Base-by-base conservation (phyloP, 2,888 invertebrate genomes). In the Drosophila trichaetosa region DNA sequence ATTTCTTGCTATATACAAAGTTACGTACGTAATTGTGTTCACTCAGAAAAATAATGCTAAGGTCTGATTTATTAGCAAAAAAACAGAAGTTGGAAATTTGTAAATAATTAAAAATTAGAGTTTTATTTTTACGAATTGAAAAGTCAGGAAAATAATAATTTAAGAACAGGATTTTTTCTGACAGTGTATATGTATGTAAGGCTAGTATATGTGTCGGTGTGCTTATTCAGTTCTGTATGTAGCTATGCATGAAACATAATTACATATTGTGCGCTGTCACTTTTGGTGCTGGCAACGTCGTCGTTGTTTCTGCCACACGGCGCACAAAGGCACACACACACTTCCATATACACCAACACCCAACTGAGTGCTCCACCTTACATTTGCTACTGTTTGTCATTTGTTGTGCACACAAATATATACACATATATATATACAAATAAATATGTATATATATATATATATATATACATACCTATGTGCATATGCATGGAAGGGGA, bases 181-280 rank as follows among this genome's bases (percentile, higher is more conserved):
- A 7, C 10, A 29, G 60, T 60, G 60, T 52, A 21, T 36, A 5
- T 46, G 8, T 60, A 42, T 58, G 6, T 42, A 11, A 51, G 11
- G 67, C 5, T 67, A 36, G n/a, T 66, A 33, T 59, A 31, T 69
- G 27, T 67, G 18, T 58, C 36, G 56, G 38, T 63, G 49, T 64
- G 67, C 24, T 24, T 68, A 62, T 71, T 64, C 63, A 42, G 57
- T 59, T 67, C 60, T 72, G 53, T 67, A 68, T 68, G 69, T 76
- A 57, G 62, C 59, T 70, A 61, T 73, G 72, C 56, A 69, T 73
- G 87, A 79, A 87, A 90, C 89, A 88, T 87, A 87, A 90, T 90
- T 87, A 90, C 90, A 87, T 87, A 87, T 89, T 87, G 87, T 90
- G 85, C 89, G 82, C 90, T 90, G 87, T 90, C 87, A 87, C 87